These are phyloP conservation scores for Tipula helvola DNA, from an alignment of 2,888 invertebrate genomes.

Conservation along the genomic window DNA sequence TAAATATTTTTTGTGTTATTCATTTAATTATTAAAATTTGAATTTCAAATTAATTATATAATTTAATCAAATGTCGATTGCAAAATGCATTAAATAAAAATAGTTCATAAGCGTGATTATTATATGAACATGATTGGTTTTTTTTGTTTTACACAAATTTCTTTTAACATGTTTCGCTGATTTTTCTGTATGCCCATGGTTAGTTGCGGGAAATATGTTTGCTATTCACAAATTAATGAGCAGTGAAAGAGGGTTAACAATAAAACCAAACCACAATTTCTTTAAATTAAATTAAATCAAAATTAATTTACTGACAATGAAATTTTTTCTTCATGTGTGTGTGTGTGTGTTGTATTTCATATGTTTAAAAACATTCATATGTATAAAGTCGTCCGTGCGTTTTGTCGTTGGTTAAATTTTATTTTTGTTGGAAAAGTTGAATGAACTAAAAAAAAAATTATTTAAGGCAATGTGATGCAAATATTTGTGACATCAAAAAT, in stretches of 20 bases:
- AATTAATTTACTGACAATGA: background rate
- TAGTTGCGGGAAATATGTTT: background rate
- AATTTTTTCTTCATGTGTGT: background rate
- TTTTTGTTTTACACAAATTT: background rate
- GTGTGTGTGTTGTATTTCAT: background rate
- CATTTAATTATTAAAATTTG: background rate
- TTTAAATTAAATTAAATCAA: slow-evolving; percentile 4
- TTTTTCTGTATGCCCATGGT: background rate
- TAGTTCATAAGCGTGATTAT: background rate
- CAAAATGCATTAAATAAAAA: background rate
- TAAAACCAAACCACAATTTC: background rate
- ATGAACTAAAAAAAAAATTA: background rate
- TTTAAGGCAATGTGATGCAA: background rate
- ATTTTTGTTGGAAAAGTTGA: background rate
- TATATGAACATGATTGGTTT: background rate
- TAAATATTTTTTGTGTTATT: background rate
- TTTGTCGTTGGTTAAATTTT: background rate
- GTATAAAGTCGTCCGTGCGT: background rate
- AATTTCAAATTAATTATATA: slow-evolving; percentile 4
- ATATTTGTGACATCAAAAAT: background rate
- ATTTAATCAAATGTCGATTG: background rate
- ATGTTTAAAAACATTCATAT: background rate
- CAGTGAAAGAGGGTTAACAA: background rate
- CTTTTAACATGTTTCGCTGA: background rate
- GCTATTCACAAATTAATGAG: background rate